These are phyloP conservation scores for Adoxophyes honmai DNA, from an alignment of 1,140 invertebrate species.

Conservation along the genomic window DNA sequence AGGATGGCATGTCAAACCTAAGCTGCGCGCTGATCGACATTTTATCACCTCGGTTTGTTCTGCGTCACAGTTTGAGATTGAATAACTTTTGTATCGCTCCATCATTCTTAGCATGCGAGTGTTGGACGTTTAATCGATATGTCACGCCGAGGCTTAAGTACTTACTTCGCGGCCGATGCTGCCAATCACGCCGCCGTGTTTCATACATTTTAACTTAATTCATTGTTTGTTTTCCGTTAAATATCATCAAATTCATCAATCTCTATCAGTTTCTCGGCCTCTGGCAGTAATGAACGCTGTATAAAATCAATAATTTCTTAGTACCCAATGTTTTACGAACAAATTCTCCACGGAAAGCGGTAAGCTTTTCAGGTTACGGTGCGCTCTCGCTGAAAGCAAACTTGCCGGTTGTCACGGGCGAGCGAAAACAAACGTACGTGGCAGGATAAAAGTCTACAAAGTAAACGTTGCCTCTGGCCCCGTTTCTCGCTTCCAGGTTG, in stretches of 20 bases:
- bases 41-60: background rate
- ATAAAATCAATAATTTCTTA: too few species aligned
- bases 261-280: too few species aligned
- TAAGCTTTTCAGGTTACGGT: too few species aligned
- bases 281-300: too few species aligned
- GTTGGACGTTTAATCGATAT: conserved; percentile 14
- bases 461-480: background rate
- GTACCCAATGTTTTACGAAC: too few species aligned
- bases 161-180: background rate
- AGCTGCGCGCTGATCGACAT: background rate
- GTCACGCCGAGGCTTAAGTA: conserved; percentile 4
- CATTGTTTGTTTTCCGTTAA: too few species aligned
- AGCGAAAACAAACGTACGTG: background rate
- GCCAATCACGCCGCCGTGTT: conserved; percentile 7
- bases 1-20: background rate
- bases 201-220: too few species aligned
- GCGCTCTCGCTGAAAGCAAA: background rate
- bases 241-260: too few species aligned
- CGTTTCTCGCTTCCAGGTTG: background rate
- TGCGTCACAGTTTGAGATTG: background rate
- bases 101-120: conserved; percentile 15
- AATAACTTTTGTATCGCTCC: conserved; percentile 8
- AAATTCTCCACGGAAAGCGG: too few species aligned
- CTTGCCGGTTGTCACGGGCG: background rate
- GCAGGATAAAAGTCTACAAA: background rate